Conservation (phyloP, 2,113 vertebrate species). For the Epinephelus fuscoguttatus region DNA sequence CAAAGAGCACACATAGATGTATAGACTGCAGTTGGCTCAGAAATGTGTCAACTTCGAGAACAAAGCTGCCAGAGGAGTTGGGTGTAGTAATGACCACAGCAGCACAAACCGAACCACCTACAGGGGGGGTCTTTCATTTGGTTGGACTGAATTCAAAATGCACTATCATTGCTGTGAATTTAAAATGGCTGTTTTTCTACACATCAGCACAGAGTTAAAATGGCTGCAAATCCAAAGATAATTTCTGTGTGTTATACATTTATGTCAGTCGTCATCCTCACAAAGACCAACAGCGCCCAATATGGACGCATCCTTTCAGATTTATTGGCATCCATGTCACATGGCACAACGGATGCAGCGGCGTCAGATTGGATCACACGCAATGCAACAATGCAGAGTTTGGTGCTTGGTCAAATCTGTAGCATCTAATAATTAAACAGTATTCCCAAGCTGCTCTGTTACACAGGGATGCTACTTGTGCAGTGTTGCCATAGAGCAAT, state of each 20-base stretch:
- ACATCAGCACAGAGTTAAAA: constrained; percentile 67
- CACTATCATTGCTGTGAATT: constrained; percentile 67
- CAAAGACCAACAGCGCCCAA: constrained; percentile 34
- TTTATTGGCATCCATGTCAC: constrained; percentile 36
- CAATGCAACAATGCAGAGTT: constrained; percentile 35
- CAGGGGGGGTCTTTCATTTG: constrained; percentile 61
- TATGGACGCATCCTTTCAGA: constrained; percentile 26
- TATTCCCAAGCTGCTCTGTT: constrained; percentile 16
- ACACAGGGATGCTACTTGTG: constrained; percentile 15
- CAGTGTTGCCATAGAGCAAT: constrained; percentile 77
- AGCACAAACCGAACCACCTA: constrained; percentile 61
- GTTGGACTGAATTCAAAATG: constrained; percentile 65
- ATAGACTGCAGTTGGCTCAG: constrained; percentile 63
- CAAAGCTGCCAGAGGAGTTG: constrained; percentile 78
- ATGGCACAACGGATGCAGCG: constrained; percentile 46
- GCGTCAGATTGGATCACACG: constrained; percentile 36
- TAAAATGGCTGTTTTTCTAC: constrained; percentile 74
- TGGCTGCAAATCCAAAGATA: constrained; percentile 64
- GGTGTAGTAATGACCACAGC: constrained; percentile 72
- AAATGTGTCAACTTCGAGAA: constrained; percentile 59
- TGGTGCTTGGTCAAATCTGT: neutral
- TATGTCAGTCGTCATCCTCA: constrained; percentile 63
- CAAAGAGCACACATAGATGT: constrained; percentile 83
- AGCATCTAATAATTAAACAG: neutral
- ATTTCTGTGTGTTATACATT: constrained; percentile 57